These are phyloP conservation scores for Albula goreensis DNA, from an alignment of 2,113 vertebrate species.

Conservation along the genomic window DNA sequence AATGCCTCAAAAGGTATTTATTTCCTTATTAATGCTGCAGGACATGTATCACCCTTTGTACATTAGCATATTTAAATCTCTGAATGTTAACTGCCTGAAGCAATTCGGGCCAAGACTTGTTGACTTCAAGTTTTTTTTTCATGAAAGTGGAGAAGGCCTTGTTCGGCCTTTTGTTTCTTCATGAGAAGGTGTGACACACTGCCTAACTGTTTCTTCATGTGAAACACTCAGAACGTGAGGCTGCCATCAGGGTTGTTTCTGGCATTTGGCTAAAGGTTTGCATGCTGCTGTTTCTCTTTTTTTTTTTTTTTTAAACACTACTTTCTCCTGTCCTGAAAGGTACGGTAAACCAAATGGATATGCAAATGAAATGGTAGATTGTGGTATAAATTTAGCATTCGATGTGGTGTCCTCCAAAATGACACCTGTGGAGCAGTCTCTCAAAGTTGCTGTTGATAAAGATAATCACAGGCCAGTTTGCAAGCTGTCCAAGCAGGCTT, in stretches of 20 bases:
- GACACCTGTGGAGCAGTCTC: not conserved
- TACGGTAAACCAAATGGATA: not conserved
- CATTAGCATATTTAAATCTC: constrained; percentile 71
- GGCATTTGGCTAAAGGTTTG: constrained; percentile 89
- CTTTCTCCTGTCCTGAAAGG: not conserved
- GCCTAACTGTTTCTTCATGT: constrained; percentile 98
- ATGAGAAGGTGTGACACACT: constrained; percentile 98
- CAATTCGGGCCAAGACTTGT: constrained; percentile 77
- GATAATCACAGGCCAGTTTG: not conserved
- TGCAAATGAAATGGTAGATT: not conserved
- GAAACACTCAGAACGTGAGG: constrained; percentile 94
- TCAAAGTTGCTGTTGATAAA: not conserved
- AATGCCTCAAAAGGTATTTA: constrained; percentile 76
- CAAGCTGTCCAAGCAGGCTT: not conserved
- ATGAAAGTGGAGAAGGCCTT: constrained; percentile 88
- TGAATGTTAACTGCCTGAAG: constrained; percentile 79
- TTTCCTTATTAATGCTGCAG: constrained; percentile 80
- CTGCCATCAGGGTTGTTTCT: constrained; percentile 99
- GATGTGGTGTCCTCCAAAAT: not conserved
- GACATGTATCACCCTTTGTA: constrained; percentile 59
- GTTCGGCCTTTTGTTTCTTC: constrained; percentile 85
- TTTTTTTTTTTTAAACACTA: not conserved
- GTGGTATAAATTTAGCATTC: not conserved
- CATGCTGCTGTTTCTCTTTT: constrained; percentile 69
- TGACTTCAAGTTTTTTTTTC: constrained; percentile 88